Evolutionary conservation across 2,113 vertebrate species (phyloP), one percentile per base, ranked within the genome.

Genomic region (Herpetotheres cachinnans): DNA sequence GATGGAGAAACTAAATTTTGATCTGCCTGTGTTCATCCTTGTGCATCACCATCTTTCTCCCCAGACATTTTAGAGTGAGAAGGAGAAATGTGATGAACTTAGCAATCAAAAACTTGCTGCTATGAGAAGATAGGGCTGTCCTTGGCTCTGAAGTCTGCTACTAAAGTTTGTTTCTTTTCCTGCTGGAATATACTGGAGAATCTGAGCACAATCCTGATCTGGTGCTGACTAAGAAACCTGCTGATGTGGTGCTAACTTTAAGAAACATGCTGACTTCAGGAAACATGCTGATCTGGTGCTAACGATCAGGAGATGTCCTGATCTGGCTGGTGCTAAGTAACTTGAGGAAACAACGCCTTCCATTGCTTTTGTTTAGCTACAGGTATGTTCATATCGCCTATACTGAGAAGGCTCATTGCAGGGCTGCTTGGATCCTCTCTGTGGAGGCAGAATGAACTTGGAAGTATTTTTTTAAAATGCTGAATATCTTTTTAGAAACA

Each of bases 151-250:
- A 65, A 56, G 44, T 72, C 63, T 96, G 76, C 54, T 90, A 81
- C 61, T 96, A 86, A 63, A 71, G 13, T 77, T 69, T 88, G 25
- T 54, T 90, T 76, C 25, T 92, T 71, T 79, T 88, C 40, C 54
- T 94, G 17, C 27, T 87, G 86, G 82, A 78, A 47, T 79, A 56
- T 93, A 92, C 79, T 89, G 80, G 77, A 97, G 63, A 97, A 86
- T 56, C 65, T 54, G 59, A 91, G 81, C 62, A 73, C 46, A 92
- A 63, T 66, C 81, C n/a, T 74, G 55, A 62, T 72, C 49, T 96
- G 86, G 66, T 94, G 94, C 95, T 95, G n/a, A 71, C 77, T 36
- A 72, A 65, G 56, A 92, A 94, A 72, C 29, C 73, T 18, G 18
- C 1, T 38, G 36, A 32, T 59, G 46, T 82, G 54, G 47, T 76